Percentiles rank a stretch among this genome's conserved stretches.
Evolutionary conservation across 1,140 invertebrate species (phyloP).

Genomic region (Drosophila ercepeae): DNA sequence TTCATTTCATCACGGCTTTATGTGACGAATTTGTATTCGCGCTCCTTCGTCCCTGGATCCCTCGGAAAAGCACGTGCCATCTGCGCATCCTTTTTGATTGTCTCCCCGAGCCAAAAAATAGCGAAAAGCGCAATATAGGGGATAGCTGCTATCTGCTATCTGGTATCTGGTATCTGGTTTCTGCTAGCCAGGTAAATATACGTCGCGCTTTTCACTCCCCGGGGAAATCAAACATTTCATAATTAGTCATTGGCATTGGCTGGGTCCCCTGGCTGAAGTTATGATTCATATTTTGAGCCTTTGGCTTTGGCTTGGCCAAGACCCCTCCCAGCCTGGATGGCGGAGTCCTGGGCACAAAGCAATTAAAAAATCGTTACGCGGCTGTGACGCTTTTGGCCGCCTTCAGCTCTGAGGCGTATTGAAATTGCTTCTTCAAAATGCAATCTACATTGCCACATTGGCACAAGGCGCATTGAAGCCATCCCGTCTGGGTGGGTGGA

Average conservation of each 20-base stretch:
- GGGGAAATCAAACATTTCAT: conserved; percentile 83
- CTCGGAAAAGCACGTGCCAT: conserved; percentile 40
- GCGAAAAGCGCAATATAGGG: conserved; percentile 58
- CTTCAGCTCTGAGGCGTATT: conserved; percentile 73
- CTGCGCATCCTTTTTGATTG: conserved; percentile 63
- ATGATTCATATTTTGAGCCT: conserved; percentile 67
- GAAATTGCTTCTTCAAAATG: conserved; percentile 76
- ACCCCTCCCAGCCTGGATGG: conserved; percentile 8
- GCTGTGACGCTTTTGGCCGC: conserved; percentile 57
- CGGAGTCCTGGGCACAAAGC: conserved; percentile 62
- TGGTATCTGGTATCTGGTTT: no score
- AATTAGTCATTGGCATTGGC: conserved; percentile 82
- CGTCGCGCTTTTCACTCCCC: conserved; percentile 67
- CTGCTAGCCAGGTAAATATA: conserved; percentile 45
- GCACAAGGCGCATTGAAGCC: conserved; percentile 25
- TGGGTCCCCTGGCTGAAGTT: conserved; percentile 53
- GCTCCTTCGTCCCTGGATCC: background rate
- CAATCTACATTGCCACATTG: conserved; percentile 67
- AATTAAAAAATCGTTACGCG: conserved; percentile 74
- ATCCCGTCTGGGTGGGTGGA: background rate
- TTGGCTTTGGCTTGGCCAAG: conserved; percentile 16
- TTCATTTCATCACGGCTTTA: conserved; percentile 73
- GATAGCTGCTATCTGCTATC: no score
- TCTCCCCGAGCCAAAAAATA: conserved; percentile 42
- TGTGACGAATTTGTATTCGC: conserved; percentile 42